Evolutionary conservation across 2,113 vertebrate species (phyloP), one percentile per base, ranked within the genome.

Genomic region (Callopanchax toddi): DNA sequence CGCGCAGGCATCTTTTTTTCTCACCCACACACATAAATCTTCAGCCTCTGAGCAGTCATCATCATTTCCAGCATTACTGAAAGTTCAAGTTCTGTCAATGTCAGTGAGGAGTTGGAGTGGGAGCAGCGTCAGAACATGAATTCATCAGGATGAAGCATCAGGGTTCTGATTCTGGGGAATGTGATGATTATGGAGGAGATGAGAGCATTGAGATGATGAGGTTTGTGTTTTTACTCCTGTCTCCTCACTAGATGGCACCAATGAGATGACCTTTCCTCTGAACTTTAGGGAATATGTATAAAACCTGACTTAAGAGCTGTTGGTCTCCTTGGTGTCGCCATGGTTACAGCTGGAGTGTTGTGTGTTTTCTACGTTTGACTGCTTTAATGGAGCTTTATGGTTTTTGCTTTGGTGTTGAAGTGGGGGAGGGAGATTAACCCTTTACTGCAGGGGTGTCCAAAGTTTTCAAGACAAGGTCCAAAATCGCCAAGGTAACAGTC

Each of bases 221-320:
- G 17, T 32, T 34, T 12, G 10, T 34, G 15, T 52, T 52, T 18
- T 52, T 18, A 9, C 18, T n/a, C 26, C 4, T 29, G 26, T 29
- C 50, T 20, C 11, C 49, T 45, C 83, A 84, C 76, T 82, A 86
- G 83, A 60, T 86, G 86, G 86, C 82, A 86, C 75, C 62, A 83
- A 36, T 58, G 76, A 45, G 56, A 2, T 76, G 54, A 45, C 51
- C 66, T 52, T 39, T 5, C 23, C 53, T 50, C 22, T 18, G 1
- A 12, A 1, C 1, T 54, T 16, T 57, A 36, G 55, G 67, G 23
- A 34, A 42, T 7, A 55, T 21, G n/a, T 43, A 44, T 5, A 20
- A 16, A 51, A 6, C 25, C 49, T 45, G 23, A 23, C 43, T 46
- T 22, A 59, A 12, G 25, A 3, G 25, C 8, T 4, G 7, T 16